phyloP scores from a whole-genome alignment of 2,888 invertebrate genomes.

The Peribatodes rhomboidaria region DNA sequence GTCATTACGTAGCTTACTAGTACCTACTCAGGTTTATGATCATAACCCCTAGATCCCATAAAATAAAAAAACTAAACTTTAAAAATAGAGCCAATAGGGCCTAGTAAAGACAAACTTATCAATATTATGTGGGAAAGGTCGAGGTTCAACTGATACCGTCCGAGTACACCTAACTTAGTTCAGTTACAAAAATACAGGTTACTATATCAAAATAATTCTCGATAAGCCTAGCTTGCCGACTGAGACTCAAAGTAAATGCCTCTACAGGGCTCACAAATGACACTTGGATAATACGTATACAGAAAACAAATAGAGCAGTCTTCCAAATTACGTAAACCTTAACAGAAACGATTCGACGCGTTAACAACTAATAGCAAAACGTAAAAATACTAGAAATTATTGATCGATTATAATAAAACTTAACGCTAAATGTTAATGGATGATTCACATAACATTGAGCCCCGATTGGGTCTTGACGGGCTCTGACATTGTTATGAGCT shows the following conservation, averaged over 20 bases:
- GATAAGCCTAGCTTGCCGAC: constrained; percentile 80
- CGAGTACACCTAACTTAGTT: constrained; percentile 70
- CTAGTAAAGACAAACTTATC: constrained; percentile 59
- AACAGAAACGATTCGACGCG: constrained; percentile 61
- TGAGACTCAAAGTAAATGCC: constrained; percentile 79
- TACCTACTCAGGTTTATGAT: constrained; percentile 26
- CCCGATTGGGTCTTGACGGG: not conserved
- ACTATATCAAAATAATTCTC: constrained; percentile 63
- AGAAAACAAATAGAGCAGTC: constrained; percentile 81
- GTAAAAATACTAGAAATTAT: constrained; percentile 63
- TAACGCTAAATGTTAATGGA: constrained; percentile 35
- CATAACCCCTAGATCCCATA: constrained; percentile 18
- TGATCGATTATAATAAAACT: constrained; percentile 63
- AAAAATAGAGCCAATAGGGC: constrained; percentile 68
- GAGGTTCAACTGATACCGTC: constrained; percentile 61
- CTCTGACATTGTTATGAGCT: not conserved
- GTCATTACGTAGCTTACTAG: too few species aligned
- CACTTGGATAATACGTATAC: constrained; percentile 55
- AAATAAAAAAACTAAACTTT: constrained; percentile 57
- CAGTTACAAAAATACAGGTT: constrained; percentile 80
- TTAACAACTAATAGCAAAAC: constrained; percentile 70
- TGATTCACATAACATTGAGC: constrained; percentile 3
- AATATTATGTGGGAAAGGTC: constrained; percentile 54
- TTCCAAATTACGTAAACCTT: constrained; percentile 75
- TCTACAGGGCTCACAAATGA: constrained; percentile 68